Base-by-base conservation (phyloP, 2,797 vertebrate genomes). In the Acipenser transmontanus region DNA sequence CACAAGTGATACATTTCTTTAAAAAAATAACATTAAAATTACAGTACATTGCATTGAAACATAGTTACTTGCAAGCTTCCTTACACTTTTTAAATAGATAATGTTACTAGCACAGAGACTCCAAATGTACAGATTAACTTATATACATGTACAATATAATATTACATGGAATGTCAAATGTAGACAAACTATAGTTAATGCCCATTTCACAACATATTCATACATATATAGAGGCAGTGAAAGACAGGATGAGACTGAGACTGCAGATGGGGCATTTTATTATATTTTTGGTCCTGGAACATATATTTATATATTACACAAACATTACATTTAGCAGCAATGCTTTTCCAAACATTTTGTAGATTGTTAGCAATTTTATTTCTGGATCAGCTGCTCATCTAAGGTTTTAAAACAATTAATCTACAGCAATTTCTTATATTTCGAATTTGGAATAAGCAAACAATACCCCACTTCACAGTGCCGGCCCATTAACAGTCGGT, bases 1-100 rank as follows among this genome's bases (percentile, higher is more conserved):
- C 93, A 98, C 94, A 89, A 92, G 88, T 87, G 80, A 74, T 84
- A 89, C 91, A 89, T 89, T 93, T 34, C 34, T 34, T 92, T 91
- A 91, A 79, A 80, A 34, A 34, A 34, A 34, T 4, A 34, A 34
- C 82, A 87, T 85, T 90, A 92, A 96, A 94, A 96, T 92, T 95
- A 98, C 91, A 93, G 87, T 92, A 94, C 94, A 94, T 95, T 94
- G 88, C 89, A 90, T 90, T 90, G 88, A 82, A 89, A 88, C 34
- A 34, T 34, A 85, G 88, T 93, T 93, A 93, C 83, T 89, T 88
- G 89, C 85, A 92, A 89, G 91, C 91, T 93, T 92, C 91, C 85
- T 87, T 88, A 88, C 86, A 89, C 90, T 87, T 86, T 89, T 93
- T 94, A 96, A 97, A 96, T 96, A 97, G 91, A 94, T 17, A 17